Conservation (phyloP, 2,113 vertebrate genomes). For the Apteryx owenii region DNA sequence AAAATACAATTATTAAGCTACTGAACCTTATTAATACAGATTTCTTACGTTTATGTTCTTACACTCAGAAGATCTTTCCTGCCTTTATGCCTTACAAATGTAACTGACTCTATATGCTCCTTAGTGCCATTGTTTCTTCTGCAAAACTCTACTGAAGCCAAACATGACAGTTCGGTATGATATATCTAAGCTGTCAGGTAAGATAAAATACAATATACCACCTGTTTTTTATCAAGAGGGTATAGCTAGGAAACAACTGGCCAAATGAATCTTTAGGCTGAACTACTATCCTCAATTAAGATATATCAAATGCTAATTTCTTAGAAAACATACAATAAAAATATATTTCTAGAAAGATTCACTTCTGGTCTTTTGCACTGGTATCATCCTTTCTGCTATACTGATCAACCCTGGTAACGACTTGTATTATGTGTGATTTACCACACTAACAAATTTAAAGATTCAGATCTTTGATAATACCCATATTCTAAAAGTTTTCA, state of each 20-base stretch:
- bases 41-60: not conserved
- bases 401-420: not conserved
- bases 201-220: not conserved
- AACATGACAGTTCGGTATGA: not conserved
- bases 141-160: not conserved
- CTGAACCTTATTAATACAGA: constrained; percentile 15
- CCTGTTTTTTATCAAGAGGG: not conserved
- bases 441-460: not conserved
- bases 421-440: not conserved
- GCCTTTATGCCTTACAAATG: not conserved
- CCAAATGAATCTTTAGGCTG: not conserved
- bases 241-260: not conserved
- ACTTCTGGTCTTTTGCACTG: not conserved
- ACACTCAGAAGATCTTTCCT: not conserved
- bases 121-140: not conserved
- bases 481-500: not conserved
- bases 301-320: not conserved
- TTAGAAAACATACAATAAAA: not conserved
- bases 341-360: not conserved
- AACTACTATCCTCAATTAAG: not conserved
- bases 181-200: not conserved
- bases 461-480: not conserved
- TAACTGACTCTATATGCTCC: not conserved
- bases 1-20: constrained; percentile 11
- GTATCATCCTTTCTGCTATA: not conserved